These are phyloP conservation scores for Pituophis catenifer DNA, from an alignment of 2,113 vertebrate species.

Conservation along the genomic window DNA sequence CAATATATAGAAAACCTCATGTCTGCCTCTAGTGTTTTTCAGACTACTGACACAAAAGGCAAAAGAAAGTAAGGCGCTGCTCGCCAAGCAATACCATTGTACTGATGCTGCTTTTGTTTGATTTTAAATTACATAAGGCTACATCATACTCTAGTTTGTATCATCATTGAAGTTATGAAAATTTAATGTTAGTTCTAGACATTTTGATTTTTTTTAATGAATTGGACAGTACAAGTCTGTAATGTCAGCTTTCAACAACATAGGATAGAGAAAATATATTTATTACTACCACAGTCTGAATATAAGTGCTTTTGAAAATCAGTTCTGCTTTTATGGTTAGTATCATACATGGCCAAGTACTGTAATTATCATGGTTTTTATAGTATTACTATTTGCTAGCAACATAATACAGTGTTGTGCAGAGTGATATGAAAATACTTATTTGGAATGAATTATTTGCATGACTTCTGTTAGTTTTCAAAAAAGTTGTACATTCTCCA, in stretches of 20 bases:
- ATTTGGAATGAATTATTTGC: conserved; percentile 54
- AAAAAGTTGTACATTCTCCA: background rate
- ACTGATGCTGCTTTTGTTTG: conserved; percentile 67
- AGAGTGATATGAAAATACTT: conserved; percentile 57
- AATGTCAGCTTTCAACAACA: conserved; percentile 60
- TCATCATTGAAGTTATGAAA: conserved; percentile 63
- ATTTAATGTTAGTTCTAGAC: conserved; percentile 49
- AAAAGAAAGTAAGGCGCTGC: conserved; percentile 87
- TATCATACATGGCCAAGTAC: conserved; percentile 44
- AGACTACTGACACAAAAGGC: conserved; percentile 98
- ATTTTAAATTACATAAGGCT: conserved; percentile 65
- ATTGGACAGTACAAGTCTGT: conserved; percentile 55
- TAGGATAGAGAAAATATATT: conserved; percentile 62
- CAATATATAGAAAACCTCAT: conserved; percentile 99
- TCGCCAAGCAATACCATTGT: conserved; percentile 40
- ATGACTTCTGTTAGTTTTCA: conserved; percentile 39
- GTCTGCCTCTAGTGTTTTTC: conserved; percentile 98
- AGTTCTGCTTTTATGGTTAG: conserved; percentile 53
- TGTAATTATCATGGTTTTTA: conserved; percentile 36
- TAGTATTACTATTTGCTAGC: conserved; percentile 37
- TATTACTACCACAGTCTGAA: conserved; percentile 58
- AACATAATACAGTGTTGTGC: conserved; percentile 52
- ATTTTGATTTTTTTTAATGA: conserved; percentile 52
- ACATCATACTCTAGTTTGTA: conserved; percentile 64
- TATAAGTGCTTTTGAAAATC: conserved; percentile 51